phyloP scores from a whole-genome alignment of 1,140 invertebrate species.

The Schlechtendalia chinensis region DNA sequence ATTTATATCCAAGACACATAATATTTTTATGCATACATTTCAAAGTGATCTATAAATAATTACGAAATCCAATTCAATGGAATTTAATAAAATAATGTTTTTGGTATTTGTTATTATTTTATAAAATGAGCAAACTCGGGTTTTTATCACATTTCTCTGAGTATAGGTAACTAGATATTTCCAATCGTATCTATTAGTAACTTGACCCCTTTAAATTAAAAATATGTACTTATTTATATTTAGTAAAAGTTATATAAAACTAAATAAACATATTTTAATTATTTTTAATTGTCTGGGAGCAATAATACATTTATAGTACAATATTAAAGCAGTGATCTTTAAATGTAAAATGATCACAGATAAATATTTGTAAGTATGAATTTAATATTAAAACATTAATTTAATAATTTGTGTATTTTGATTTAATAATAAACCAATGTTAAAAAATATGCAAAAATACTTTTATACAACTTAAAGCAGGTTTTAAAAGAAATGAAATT shows the following conservation, averaged over 20 bases:
- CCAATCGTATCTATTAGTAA: slow-evolving; percentile 41
- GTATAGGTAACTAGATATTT: slow-evolving; percentile 45
- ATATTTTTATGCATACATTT: slow-evolving; percentile 5
- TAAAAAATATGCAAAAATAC: too few species aligned
- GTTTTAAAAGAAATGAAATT: not conserved
- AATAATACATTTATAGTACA: slow-evolving; percentile 10
- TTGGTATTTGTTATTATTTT: slow-evolving; percentile 1
- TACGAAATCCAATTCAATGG: not conserved
- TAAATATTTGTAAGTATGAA: slow-evolving; percentile 24
- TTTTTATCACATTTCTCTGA: slow-evolving; percentile 47
- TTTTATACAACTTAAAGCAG: not conserved
- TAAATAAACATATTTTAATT: slow-evolving; percentile 33
- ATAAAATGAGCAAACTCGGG: slow-evolving; percentile 47
- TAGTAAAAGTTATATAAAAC: slow-evolving; percentile 12
- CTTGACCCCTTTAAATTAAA: slow-evolving; percentile 40
- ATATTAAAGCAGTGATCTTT: slow-evolving; percentile 26
- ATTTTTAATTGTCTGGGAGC: slow-evolving; percentile 8
- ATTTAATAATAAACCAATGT: not conserved
- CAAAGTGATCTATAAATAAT: not conserved
- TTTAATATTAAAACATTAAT: slow-evolving; percentile 18
- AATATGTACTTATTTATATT: slow-evolving; percentile 25
- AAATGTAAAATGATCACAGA: slow-evolving; percentile 39
- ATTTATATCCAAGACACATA: not conserved
- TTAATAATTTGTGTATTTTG: not conserved
- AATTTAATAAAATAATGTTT: slow-evolving; percentile 11